Conservation (phyloP, 1,140 invertebrate genomes). For the Dreissena polymorpha region DNA sequence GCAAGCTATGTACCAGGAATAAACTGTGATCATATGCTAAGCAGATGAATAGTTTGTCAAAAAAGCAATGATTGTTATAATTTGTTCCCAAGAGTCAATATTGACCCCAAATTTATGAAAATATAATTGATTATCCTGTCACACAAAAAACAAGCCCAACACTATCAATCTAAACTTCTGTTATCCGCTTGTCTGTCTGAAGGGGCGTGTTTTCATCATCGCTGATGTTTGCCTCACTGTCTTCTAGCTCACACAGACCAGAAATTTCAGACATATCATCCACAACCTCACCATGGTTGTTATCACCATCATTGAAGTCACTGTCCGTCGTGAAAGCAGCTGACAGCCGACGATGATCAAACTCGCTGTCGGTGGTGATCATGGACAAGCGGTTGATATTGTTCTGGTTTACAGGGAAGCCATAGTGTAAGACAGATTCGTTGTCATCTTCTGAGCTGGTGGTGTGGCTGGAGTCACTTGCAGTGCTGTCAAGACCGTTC, state of each 20-base stretch:
- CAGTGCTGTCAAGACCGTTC: conserved; percentile 49
- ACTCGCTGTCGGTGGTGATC: conserved; percentile 64
- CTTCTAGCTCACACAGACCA: conserved; percentile 93
- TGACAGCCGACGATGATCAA: conserved; percentile 60
- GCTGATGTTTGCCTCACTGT: conserved; percentile 80
- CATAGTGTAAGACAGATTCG: conserved; percentile 85
- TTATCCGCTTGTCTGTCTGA: conserved; percentile 43
- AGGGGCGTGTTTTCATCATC: conserved; percentile 62
- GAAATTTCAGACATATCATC: conserved; percentile 89
- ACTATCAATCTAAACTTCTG: conserved; percentile 48
- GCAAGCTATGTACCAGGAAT: too few species aligned
- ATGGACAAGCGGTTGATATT: conserved; percentile 61
- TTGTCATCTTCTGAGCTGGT: conserved; percentile 72
- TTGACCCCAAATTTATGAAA: too few species aligned
- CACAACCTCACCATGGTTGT: conserved; percentile 59
- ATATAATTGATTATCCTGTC: too few species aligned
- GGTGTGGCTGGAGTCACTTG: conserved; percentile 40
- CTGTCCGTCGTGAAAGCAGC: conserved; percentile 65
- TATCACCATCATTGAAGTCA: conserved; percentile 66
- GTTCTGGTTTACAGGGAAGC: conserved; percentile 81
- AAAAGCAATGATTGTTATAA: too few species aligned
- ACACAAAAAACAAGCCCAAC: too few species aligned
- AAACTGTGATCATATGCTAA: too few species aligned
- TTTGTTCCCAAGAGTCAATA: too few species aligned
- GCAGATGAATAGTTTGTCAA: too few species aligned